Evolutionary conservation across 2,888 invertebrate species (phyloP), one percentile per base, ranked within the genome.

Genomic region (Philereme transversata): DNA sequence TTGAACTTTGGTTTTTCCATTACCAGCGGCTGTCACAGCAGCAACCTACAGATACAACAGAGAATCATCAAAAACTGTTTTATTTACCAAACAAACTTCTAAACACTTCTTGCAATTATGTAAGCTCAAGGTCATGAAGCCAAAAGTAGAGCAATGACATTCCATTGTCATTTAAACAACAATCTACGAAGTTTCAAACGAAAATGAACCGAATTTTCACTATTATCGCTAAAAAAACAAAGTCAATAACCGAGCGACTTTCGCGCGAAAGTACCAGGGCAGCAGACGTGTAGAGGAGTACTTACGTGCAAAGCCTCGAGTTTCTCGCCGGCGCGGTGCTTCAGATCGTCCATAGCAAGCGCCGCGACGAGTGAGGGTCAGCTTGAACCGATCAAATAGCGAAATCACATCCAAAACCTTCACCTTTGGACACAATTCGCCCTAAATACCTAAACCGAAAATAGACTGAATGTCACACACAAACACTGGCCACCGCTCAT

Each of bases 391-490:
- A 76, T 81, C 74, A 76, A 79, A 80, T 75, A 73, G 76, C 78
- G 81, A 83, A 82, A 82, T 81, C 81, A 81, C 81, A 81, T 76
- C 73, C 78, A 82, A 86, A 88, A 82, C 88, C 86, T 90, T 87
- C 84, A 91, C 91, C 91, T 91, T 90, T 91, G 92, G 79, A 84
- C 88, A 80, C 78, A 83, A 86, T 81, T 79, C 79, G 87, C 79
- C 83, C 84, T 81, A 85, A 86, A 88, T 88, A 84, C 65, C 73
- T 80, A 73, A 67, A 82, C 85, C 82, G 73, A 87, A 91, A 91
- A 91, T 91, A 91, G 91, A 90, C 76, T 73, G 69, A 77, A 77
- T 76, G 81, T 79, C 83, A 83, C 72, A 68, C 67, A 73, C 61
- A 77, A 71, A 74, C 71, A 68, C 70, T 65, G 64, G 52, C 49